Base-by-base conservation (phyloP, 2,113 vertebrate genomes). In the Cettia cetti region DNA sequence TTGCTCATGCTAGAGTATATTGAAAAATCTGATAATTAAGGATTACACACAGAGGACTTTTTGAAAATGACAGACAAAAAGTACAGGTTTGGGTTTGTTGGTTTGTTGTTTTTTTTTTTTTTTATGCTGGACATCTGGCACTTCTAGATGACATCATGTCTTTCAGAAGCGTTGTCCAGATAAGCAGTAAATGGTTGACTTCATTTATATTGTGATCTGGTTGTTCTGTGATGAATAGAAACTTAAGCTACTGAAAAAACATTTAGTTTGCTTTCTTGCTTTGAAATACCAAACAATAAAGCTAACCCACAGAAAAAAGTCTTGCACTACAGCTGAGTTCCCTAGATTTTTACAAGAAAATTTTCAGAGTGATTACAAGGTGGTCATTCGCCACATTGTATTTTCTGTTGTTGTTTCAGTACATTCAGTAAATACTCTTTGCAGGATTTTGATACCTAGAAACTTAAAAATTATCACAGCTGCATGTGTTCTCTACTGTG, bases 241-340 rank as follows among this genome's bases (percentile, higher is more conserved):
- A 81, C 81, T 60, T 39, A 89, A 66, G n/a, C 52, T 86, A 33
- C 71, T 85, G 79, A 82, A 94, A 96, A 93, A 82, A 68, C 40
- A 80, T 76, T 94, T 92, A 63, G 49, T 94, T 94, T 96, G 49
- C 69, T 92, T 89, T 89, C 80, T 79, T 90, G 68, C 82, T 79
- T 82, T 90, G 85, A 95, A 93, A 66, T 76, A 59, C 61, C 31
- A 64, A 84, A 80, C 68, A 86, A 45, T 77, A 78, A 78, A 44
- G 10, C 35, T 80, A 92, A 50, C 70, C n/a, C 31, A 39, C 57
- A 61, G 56, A 49, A 77, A 81, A 44, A 82, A 42, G 9, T 64
- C 23, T 72, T 59, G 39, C 3, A 10, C 10, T 75, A 9, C 42
- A 64, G 47, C 42, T 35, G 39, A 78, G 37, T 64, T 93, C 49